Percentiles rank a stretch among this genome's conserved stretches.
phyloP scores from a whole-genome alignment of 2,888 invertebrate genomes.

The Aphidius colemani region DNA sequence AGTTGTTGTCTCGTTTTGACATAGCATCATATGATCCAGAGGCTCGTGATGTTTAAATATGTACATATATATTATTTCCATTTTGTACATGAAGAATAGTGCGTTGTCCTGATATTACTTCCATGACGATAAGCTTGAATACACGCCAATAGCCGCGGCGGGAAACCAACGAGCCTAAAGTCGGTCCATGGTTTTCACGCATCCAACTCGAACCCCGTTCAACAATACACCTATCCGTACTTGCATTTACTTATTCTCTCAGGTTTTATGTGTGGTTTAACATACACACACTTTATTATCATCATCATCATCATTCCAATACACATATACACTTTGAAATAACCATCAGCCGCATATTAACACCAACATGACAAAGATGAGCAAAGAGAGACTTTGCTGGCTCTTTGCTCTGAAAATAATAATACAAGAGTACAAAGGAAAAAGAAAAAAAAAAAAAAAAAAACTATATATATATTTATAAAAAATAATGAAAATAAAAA shows the following conservation, averaged over 20 bases:
- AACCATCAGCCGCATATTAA: constrained; percentile 5
- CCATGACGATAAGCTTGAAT: constrained; percentile 60
- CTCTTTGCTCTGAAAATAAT: constrained; percentile 12
- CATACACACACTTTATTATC: neutral
- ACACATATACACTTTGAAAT: constrained; percentile 13
- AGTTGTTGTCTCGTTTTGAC: constrained; percentile 18
- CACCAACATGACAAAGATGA: neutral
- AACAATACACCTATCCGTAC: constrained; percentile 24
- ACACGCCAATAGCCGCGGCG: constrained; percentile 58
- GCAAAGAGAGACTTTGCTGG: neutral
- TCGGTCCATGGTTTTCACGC: constrained; percentile 55
- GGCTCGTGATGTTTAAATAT: constrained; percentile 12
- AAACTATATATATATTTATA: neutral
- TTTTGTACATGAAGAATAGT: constrained; percentile 29
- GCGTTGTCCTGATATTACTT: constrained; percentile 60
- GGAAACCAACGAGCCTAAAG: constrained; percentile 59
- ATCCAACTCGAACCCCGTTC: constrained; percentile 46
- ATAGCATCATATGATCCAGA: constrained; percentile 24
- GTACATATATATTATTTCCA: constrained; percentile 42
- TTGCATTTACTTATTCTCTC: no score
- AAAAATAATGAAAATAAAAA: constrained; percentile 2
- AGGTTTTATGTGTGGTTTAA: neutral
- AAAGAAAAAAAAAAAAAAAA: constrained; percentile 6
- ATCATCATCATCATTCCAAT: constrained; percentile 2
- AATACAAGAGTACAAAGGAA: constrained; percentile 17